A percentile compares a stretch with the other conserved stretches of the same genome.
phyloP scores from a whole-genome alignment of 2,797 vertebrate genomes.

The Microctenopoma lineatum region DNA sequence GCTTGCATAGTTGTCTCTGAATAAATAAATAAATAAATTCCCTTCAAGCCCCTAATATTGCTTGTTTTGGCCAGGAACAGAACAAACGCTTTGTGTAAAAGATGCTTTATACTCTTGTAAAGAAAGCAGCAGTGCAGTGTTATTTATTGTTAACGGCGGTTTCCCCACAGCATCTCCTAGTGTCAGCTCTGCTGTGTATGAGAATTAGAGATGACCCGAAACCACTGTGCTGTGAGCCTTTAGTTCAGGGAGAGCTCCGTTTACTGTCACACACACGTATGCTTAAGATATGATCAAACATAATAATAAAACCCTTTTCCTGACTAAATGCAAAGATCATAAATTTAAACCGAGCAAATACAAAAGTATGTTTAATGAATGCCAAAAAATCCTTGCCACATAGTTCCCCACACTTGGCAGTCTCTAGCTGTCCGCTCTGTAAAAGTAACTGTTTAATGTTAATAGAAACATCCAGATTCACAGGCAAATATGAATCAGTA shows the following conservation, averaged over 20 bases:
- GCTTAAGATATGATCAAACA: conserved; percentile 14
- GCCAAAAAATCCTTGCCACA: conserved; percentile 47
- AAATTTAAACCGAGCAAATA: conserved; percentile 9
- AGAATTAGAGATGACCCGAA: conserved; percentile 51
- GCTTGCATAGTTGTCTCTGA: conserved; percentile 48
- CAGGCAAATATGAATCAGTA: conserved; percentile 19
- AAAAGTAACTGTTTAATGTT: conserved; percentile 21
- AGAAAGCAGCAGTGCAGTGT: conserved; percentile 32
- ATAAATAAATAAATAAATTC: conserved; percentile 33
- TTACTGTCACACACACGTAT: conserved; percentile 40
- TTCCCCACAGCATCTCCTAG: conserved; percentile 23
- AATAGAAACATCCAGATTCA: conserved; percentile 12
- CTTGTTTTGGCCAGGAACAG: conserved; percentile 36
- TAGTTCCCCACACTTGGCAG: conserved; percentile 43
- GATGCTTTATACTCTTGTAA: conserved; percentile 46
- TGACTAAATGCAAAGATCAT: conserved; percentile 17
- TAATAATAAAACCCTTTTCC: conserved; percentile 7
- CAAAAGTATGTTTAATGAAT: conserved; percentile 28
- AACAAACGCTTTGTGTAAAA: conserved; percentile 67
- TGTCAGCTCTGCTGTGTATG: conserved; percentile 42
- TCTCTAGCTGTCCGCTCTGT: conserved; percentile 1
- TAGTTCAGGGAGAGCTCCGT: conserved; percentile 27
- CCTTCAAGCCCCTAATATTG: conserved; percentile 32
- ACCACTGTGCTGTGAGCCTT: conserved; percentile 38
- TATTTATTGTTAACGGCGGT: conserved; percentile 71